Evolutionary conservation across 2,888 invertebrate species (phyloP).

Genomic region (Lasioglossum villosulum): DNA sequence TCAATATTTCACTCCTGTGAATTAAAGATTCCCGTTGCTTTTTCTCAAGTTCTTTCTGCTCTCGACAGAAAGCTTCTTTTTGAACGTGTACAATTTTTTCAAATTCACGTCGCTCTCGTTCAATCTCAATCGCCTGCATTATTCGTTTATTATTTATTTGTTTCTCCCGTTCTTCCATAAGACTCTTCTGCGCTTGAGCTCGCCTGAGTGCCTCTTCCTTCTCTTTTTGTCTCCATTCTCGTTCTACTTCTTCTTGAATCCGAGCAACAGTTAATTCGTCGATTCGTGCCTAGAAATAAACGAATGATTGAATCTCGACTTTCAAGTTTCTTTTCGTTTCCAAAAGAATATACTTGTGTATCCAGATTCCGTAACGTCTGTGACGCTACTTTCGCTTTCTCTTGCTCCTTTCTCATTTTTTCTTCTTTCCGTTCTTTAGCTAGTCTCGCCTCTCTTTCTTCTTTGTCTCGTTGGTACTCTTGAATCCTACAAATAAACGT

Average conservation of each 20-base stretch:
- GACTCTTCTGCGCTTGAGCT: constrained; percentile 85
- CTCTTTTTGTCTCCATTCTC: constrained; percentile 89
- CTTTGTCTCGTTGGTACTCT: constrained; percentile 88
- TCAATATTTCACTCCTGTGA: constrained; percentile 88
- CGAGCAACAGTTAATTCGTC: constrained; percentile 86
- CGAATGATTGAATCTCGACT: not conserved
- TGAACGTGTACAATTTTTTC: constrained; percentile 87
- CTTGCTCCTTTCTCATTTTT: constrained; percentile 88
- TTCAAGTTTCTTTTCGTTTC: not conserved
- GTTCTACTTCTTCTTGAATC: constrained; percentile 88
- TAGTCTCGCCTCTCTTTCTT: constrained; percentile 87
- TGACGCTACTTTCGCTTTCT: constrained; percentile 79
- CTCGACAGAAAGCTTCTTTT: constrained; percentile 85
- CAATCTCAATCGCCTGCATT: constrained; percentile 88
- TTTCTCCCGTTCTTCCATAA: constrained; percentile 86
- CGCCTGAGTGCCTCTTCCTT: constrained; percentile 87
- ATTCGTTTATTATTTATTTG: constrained; percentile 87
- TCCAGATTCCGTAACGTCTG: constrained; percentile 73
- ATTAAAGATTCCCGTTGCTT: constrained; percentile 84
- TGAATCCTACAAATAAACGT: constrained; percentile 83
- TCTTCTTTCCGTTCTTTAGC: constrained; percentile 86
- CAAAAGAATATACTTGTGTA: constrained; percentile 70
- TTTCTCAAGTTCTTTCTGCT: constrained; percentile 84
- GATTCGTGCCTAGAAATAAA: constrained; percentile 65
- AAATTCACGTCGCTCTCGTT: constrained; percentile 88